Percentiles rank a stretch among this genome's conserved stretches.
phyloP scores from a whole-genome alignment of 2,113 vertebrate species.

The Equus przewalskii region DNA sequence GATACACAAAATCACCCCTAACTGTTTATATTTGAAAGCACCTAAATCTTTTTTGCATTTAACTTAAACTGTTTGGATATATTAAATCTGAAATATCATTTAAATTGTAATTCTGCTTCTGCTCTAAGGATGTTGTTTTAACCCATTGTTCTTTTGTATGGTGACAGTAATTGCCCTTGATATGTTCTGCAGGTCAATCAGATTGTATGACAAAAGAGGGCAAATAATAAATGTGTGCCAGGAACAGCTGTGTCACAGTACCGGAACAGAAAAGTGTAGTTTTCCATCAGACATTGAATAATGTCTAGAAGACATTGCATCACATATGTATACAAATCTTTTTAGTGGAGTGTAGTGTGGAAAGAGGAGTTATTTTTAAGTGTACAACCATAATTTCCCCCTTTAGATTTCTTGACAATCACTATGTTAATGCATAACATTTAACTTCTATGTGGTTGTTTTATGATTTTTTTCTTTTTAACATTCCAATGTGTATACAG shows the following conservation, averaged over 20 bases:
- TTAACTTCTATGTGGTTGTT: not conserved
- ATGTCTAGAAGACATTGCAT: conserved; percentile 37
- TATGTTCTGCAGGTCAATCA: conserved; percentile 82
- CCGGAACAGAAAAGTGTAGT: conserved; percentile 53
- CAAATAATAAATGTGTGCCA: conserved; percentile 74
- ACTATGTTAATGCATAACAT: conserved; percentile 39
- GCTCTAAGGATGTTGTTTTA: conserved; percentile 78
- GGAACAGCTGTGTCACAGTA: conserved; percentile 61
- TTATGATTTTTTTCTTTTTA: conserved; percentile 11
- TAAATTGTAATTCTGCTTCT: conserved; percentile 76
- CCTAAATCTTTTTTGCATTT: conserved; percentile 58
- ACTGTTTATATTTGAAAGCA: conserved; percentile 34
- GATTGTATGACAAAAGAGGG: conserved; percentile 76
- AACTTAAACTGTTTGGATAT: conserved; percentile 67
- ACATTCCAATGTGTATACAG: not conserved
- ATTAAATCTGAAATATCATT: conserved; percentile 82
- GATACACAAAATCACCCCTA: not conserved
- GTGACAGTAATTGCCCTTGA: conserved; percentile 81
- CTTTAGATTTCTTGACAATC: not conserved
- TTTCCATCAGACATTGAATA: conserved; percentile 54
- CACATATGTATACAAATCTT: conserved; percentile 22
- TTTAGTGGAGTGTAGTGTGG: not conserved
- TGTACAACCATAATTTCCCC: not conserved
- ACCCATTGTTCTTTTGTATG: conserved; percentile 76
- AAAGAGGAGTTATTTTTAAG: conserved; percentile 50